phyloP scores from a whole-genome alignment of 2,888 invertebrate species.

The Nasonovia ribisnigri region DNA sequence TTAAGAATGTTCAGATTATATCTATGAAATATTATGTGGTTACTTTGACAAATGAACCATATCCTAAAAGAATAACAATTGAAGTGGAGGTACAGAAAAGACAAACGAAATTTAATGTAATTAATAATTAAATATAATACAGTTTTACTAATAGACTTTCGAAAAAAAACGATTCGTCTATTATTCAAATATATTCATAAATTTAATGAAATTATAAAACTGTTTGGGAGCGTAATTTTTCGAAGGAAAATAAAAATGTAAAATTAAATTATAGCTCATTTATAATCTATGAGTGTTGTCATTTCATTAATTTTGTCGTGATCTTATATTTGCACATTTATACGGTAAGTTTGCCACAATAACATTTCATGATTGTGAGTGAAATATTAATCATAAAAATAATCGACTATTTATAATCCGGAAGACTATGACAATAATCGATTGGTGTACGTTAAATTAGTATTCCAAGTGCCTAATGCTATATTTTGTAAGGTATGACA shows the following conservation, averaged over 20 bases:
- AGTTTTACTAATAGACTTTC: background rate
- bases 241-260: background rate
- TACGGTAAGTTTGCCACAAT: background rate
- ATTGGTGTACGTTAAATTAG: slow-evolving; percentile 45
- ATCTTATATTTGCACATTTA: background rate
- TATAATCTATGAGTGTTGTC: background rate
- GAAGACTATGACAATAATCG: background rate
- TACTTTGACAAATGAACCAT: slow-evolving; percentile 30
- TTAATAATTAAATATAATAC: background rate
- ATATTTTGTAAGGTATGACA: slow-evolving; percentile 41
- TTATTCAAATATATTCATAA: background rate
- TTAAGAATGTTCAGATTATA: slow-evolving; percentile 42
- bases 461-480: slow-evolving; percentile 2
- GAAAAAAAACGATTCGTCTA: background rate
- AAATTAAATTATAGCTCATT: background rate
- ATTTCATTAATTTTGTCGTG: background rate
- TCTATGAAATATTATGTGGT: slow-evolving; percentile 11
- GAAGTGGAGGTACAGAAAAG: background rate
- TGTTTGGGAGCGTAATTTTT: background rate
- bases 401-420: slow-evolving; percentile 50
- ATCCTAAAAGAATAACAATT: slow-evolving; percentile 35
- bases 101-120: slow-evolving; percentile 4
- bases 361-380: background rate
- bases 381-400: slow-evolving; percentile 32
- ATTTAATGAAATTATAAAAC: background rate